Evolutionary conservation across 2,888 invertebrate genomes (phyloP), one percentile per base, ranked within the genome.

Genomic region (Cloeon dipterum): DNA sequence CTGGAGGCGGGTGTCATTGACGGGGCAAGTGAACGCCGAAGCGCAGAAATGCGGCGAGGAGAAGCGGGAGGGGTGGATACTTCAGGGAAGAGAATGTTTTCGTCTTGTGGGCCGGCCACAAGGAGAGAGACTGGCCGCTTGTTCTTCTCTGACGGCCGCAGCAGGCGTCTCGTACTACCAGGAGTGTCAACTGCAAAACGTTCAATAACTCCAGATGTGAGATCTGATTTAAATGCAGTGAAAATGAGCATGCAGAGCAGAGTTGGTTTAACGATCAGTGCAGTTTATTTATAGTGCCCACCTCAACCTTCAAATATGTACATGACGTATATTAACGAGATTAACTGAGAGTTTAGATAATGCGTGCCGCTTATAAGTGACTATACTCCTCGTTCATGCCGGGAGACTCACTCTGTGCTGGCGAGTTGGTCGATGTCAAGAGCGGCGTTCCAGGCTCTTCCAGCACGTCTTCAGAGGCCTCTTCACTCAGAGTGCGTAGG

Each of bases 401-500:
- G 11, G 11, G 7, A 8, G 23, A 23, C 29, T 29, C 29, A 29
- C 29, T 29, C 29, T 29, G 29, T 16, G 16, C 29, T 7, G 29
- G 29, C 14, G 29, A 29, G 29, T n/a, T 29, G 29, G 29, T 29
- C 29, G 29, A 29, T n/a, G 13, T 14, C 16, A 29, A 29, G 7
- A 50, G 52, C 0, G 57, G 54, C 37, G 56, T 56, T 34, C 50
- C 52, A 1, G 57, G 57, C 48, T 63, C 79, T 52, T 81, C 79
- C 46, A 81, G 58, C 32, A 86, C 83, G 59, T 89, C 88, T 61
- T 89, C 88, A 55, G 79, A 72, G 5, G 88, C 88, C 59, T 88
- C 88, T 61, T 89, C 88, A 58, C 85, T 89, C 21, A 89, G 63
- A 0, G 86, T 85, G 59, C 88, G 86, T 40, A 89, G 61, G 3